These are phyloP conservation scores for Aleiodes alternator DNA, from an alignment of 2,888 invertebrate species.

Conservation along the genomic window DNA sequence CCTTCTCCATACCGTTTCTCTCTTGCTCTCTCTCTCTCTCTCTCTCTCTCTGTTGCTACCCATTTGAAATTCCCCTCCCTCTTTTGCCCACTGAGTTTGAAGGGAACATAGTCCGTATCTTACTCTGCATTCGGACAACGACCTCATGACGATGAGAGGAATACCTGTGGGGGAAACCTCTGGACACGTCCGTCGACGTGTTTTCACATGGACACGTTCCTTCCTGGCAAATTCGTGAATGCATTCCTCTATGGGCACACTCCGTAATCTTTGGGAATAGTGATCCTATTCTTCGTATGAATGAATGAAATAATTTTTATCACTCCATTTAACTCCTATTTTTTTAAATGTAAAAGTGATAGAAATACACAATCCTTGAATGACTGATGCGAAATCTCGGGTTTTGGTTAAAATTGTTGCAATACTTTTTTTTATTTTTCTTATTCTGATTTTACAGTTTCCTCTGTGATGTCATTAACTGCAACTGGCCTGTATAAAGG, in stretches of 20 bases:
- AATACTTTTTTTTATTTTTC: neutral
- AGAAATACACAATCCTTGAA: too few relatives aligned
- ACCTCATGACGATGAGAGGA: slow-evolving; percentile 36
- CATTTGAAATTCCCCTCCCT: slow-evolving; percentile 20
- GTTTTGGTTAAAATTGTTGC: neutral
- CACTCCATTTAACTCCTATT: too few relatives aligned
- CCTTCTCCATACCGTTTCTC: slow-evolving; percentile 32
- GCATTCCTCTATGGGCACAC: slow-evolving; percentile 25
- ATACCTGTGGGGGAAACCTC: slow-evolving; percentile 14
- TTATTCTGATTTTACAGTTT: slow-evolving; percentile 79
- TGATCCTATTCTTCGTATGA: neutral
- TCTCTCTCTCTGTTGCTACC: slow-evolving; percentile 38
- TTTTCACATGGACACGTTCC: slow-evolving; percentile 30
- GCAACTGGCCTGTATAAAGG: slow-evolving; percentile 86
- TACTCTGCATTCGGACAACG: slow-evolving; percentile 62
- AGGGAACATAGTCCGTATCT: slow-evolving; percentile 34
- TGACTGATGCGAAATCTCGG: too few relatives aligned
- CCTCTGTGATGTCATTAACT: slow-evolving; percentile 88
- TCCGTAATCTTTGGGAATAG: slow-evolving; percentile 18
- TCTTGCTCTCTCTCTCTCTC: slow-evolving; percentile 29
- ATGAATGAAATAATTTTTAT: slow-evolving; percentile 20
- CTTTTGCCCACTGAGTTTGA: slow-evolving; percentile 3
- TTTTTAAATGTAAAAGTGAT: too few relatives aligned
- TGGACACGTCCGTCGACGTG: slow-evolving; percentile 51
- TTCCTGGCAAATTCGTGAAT: slow-evolving; percentile 29